Conservation (phyloP, 2,113 vertebrate species). For the Saccopteryx leptura region DNA sequence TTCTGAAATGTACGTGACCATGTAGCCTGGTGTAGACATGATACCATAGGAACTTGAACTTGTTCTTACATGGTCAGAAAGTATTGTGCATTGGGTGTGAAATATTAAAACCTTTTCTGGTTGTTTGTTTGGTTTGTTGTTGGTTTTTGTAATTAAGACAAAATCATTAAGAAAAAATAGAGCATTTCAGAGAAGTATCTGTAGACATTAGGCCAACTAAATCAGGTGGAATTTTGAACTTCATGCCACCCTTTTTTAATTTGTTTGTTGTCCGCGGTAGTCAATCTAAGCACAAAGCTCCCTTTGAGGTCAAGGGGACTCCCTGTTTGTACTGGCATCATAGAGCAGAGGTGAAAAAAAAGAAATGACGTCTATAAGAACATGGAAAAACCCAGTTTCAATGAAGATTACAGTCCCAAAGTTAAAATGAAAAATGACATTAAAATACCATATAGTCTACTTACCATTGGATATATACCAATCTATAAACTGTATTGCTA, state of each 20-base stretch:
- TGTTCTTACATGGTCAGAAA: not conserved
- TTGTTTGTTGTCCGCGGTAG: conserved; percentile 61
- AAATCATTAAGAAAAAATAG: conserved; percentile 30
- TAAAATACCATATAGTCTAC: not conserved
- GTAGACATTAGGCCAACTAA: conserved; percentile 22
- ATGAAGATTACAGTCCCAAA: not conserved
- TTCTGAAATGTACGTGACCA: conserved; percentile 48
- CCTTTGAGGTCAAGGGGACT: conserved; percentile 74
- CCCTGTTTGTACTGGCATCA: conserved; percentile 72
- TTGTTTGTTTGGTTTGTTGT: not conserved
- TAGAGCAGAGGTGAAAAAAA: conserved; percentile 59
- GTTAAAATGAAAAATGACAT: conserved; percentile 11
- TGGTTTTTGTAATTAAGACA: conserved; percentile 26
- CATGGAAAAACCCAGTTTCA: conserved; percentile 64
- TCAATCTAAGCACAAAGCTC: conserved; percentile 74
- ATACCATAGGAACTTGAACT: not conserved
- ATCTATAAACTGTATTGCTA: not conserved
- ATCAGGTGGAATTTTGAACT: conserved; percentile 81
- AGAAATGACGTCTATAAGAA: conserved; percentile 57
- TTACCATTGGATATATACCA: not conserved
- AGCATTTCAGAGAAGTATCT: conserved; percentile 59
- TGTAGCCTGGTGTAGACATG: not conserved
- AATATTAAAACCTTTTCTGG: conserved; percentile 1
- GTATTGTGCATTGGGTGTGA: not conserved
- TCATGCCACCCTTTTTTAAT: conserved; percentile 8